Conservation (phyloP, 1,140 invertebrate species). For the Ooceraea biroi region DNA sequence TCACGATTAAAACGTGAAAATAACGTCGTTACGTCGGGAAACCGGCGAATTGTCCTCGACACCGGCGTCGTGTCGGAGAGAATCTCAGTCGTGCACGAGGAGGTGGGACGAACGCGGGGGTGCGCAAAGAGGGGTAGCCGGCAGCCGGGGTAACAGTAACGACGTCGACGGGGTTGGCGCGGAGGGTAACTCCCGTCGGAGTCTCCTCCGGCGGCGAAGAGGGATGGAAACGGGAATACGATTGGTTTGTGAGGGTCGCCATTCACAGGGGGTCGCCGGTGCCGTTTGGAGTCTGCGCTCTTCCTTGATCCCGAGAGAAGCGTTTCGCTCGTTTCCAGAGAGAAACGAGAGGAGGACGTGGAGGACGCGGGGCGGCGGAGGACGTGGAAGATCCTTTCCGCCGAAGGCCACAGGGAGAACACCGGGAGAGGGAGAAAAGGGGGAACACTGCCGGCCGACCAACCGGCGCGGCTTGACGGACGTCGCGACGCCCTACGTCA, state of each 20-base stretch:
- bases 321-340: slow-evolving; percentile 74
- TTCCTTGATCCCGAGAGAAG: slow-evolving; percentile 84
- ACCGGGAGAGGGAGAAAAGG: slow-evolving; percentile 48
- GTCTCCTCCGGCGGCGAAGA: slow-evolving; percentile 80
- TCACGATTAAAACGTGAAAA: slow-evolving; percentile 71
- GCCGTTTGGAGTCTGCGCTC: slow-evolving; percentile 84
- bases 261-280: slow-evolving; percentile 83
- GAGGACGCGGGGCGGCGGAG: slow-evolving; percentile 37
- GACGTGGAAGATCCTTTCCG: slow-evolving; percentile 70
- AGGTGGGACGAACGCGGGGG: slow-evolving; percentile 59
- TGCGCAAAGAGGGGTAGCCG: slow-evolving; percentile 54
- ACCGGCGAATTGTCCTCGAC: slow-evolving; percentile 60
- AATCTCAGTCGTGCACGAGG: slow-evolving; percentile 49
- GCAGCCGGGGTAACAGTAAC: slow-evolving; percentile 72
- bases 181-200: slow-evolving; percentile 78
- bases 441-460: slow-evolving; percentile 77
- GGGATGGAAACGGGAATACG: slow-evolving; percentile 86
- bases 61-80: slow-evolving; percentile 47
- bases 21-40: slow-evolving; percentile 65
- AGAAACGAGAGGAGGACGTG: slow-evolving; percentile 61
- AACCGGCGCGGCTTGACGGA: slow-evolving; percentile 84
- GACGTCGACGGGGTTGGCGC: slow-evolving; percentile 77
- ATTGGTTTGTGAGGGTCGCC: slow-evolving; percentile 86
- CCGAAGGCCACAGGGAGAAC: slow-evolving; percentile 58
- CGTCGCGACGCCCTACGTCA: slow-evolving; percentile 85